Percentiles rank a stretch among this genome's conserved stretches.
phyloP scores from a whole-genome alignment of 2,113 vertebrate species.

The Carollia perspicillata region DNA sequence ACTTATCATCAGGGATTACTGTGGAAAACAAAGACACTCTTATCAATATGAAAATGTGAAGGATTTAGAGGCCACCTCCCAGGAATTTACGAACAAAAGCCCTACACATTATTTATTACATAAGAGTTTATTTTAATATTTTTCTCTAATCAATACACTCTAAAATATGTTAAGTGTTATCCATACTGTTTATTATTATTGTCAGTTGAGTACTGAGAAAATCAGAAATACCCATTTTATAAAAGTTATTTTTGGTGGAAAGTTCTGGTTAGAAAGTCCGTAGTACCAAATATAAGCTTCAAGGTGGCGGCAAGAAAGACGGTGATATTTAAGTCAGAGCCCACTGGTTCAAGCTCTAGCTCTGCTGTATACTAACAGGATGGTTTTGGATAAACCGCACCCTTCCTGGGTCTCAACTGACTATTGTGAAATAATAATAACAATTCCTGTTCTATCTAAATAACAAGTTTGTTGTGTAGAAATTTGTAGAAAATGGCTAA shows the following conservation, averaged over 20 bases:
- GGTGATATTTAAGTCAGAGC: background rate
- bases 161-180: background rate
- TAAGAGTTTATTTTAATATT: background rate
- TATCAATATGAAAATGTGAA: background rate
- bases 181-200: background rate
- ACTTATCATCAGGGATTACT: background rate
- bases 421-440: background rate
- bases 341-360: background rate
- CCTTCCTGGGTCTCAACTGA: background rate
- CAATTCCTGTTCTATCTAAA: background rate
- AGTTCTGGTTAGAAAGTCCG: background rate
- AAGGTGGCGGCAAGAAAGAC: background rate
- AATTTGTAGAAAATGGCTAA: background rate
- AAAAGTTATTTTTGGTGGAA: background rate
- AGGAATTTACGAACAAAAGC: background rate
- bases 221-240: background rate
- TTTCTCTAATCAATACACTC: background rate
- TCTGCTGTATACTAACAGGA: background rate
- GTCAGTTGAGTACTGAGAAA: background rate
- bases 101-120: background rate
- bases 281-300: background rate
- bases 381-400: background rate
- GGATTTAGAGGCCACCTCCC: background rate
- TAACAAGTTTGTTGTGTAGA: background rate
- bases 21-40: background rate